Base-by-base conservation (phyloP, 2,113 vertebrate genomes). In the Nesoenas mayeri region DNA sequence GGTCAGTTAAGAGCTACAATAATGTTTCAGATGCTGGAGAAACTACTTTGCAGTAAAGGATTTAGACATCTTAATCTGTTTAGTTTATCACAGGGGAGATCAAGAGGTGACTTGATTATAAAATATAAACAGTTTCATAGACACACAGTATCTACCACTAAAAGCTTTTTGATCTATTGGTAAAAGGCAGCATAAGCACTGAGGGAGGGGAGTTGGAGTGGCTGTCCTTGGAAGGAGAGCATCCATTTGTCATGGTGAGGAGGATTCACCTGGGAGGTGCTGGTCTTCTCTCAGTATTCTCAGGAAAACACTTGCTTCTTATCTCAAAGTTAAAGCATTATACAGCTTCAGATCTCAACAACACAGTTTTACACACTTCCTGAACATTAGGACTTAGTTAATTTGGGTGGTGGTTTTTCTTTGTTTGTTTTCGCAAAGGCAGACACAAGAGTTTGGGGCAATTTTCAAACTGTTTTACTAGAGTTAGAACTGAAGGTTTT, bases 101-200 rank as follows among this genome's bases (percentile, higher is more conserved):
- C 86, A 92, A 91, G 81, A 92, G 89, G 91, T 95, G 93, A 89
- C 84, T 80, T 91, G 88, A 80, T 96, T 91, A 87, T 86, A 60
- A 92, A 80, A 79, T 81, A 58, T 89, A 84, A 95, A 92, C 77
- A 81, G 69, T 95, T 75, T 79, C 51, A 65, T 70, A 73, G 25
- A 62, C 0, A 9, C 32, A 78, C 31, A 17, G 16, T 73, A 53
- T 90, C 82, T 65, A 78, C 79, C 60, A 73, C 91, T 95, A 92
- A 97, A 95, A 93, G 93, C 86, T 95, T 95, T 92, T 92, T 89
- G 92, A 87, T 95, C 80, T 66, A 36, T 57, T 65, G 42, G 70
- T 65, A 80, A 89, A 91, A 95, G 73, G 57, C 61, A 91, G 73
- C 78, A 32, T 47, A 84, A 81, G 73, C 65, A n/a, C 53, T 22